Evolutionary conservation across 2,888 invertebrate genomes (phyloP).

Genomic region (Perizoma flavofasciatum): DNA sequence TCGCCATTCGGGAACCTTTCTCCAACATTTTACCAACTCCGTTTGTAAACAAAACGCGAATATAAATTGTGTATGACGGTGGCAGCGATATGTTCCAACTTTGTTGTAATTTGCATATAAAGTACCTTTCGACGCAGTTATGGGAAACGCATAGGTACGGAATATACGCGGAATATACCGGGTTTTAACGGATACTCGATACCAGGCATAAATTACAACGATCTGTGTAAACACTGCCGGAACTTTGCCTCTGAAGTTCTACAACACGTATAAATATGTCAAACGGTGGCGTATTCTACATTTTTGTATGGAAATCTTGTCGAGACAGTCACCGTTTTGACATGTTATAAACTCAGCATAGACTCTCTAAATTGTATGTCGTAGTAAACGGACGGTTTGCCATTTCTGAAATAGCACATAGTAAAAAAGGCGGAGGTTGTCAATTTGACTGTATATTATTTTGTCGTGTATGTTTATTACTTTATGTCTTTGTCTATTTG

Average conservation of each 20-base stretch:
- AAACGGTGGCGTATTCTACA: no score
- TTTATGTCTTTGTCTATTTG: no score
- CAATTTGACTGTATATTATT: no score
- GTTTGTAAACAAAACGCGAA: conserved; percentile 23
- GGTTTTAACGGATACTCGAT: conserved; percentile 43
- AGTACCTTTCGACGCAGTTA: conserved; percentile 62
- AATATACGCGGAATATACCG: conserved; percentile 32
- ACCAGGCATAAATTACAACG: conserved; percentile 43
- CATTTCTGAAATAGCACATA: no score
- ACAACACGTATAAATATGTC: conserved; percentile 1
- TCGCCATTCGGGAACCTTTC: neutral
- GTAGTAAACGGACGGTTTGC: no score
- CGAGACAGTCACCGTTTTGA: no score
- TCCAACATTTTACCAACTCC: conserved; percentile 1
- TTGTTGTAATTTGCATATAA: conserved; percentile 69
- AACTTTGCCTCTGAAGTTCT: conserved; percentile 31
- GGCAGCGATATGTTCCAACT: conserved; percentile 54
- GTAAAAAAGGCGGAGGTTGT: no score
- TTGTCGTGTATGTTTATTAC: no score
- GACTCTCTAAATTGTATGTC: no score
- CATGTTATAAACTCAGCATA: no score
- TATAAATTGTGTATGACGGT: conserved; percentile 47
- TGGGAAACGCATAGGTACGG: conserved; percentile 36
- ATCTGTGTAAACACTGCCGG: conserved; percentile 43
- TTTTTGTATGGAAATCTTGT: no score